Conservation (phyloP, 1,140 invertebrate species). For the Drosophila tani region DNA sequence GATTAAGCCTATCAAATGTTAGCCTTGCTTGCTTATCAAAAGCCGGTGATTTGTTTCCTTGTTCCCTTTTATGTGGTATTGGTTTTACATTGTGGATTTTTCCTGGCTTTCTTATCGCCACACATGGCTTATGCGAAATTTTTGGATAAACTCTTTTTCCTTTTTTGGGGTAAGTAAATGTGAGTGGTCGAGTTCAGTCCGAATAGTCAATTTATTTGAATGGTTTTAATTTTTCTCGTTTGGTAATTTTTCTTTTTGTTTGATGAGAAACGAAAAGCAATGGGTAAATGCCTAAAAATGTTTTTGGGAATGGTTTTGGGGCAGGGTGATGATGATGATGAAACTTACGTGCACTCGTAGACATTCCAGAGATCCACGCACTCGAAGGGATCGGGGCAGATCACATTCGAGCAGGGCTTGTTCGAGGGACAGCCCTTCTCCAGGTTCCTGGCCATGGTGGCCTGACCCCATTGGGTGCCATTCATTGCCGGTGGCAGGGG, state of each 20-base stretch:
- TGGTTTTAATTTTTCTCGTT: slow-evolving; percentile 26
- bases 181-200: slow-evolving; percentile 48
- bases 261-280: slow-evolving; percentile 70
- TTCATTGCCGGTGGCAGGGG: slow-evolving; percentile 96
- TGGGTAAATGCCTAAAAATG: slow-evolving; percentile 34
- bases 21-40: slow-evolving; percentile 35
- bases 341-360: slow-evolving; percentile 98
- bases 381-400: slow-evolving; percentile 96
- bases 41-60: slow-evolving; percentile 36
- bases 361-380: slow-evolving; percentile 98
- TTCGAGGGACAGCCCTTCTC: slow-evolving; percentile 96
- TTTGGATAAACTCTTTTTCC: slow-evolving; percentile 7
- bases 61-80: slow-evolving; percentile 29
- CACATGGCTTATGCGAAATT: slow-evolving; percentile 11
- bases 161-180: neutral
- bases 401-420: slow-evolving; percentile 96
- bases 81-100: slow-evolving; percentile 22
- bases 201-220: slow-evolving; percentile 47
- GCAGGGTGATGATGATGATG: neutral
- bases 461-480: slow-evolving; percentile 97
- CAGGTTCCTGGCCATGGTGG: slow-evolving; percentile 95
- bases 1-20: slow-evolving; percentile 76
- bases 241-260: slow-evolving; percentile 40
- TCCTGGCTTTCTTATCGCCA: slow-evolving; percentile 12
- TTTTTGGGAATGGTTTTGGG: slow-evolving; percentile 2